Percentiles rank a stretch among this genome's conserved stretches.
Conservation (phyloP, 2,797 vertebrate species). For the Sebastes matsubarae region DNA sequence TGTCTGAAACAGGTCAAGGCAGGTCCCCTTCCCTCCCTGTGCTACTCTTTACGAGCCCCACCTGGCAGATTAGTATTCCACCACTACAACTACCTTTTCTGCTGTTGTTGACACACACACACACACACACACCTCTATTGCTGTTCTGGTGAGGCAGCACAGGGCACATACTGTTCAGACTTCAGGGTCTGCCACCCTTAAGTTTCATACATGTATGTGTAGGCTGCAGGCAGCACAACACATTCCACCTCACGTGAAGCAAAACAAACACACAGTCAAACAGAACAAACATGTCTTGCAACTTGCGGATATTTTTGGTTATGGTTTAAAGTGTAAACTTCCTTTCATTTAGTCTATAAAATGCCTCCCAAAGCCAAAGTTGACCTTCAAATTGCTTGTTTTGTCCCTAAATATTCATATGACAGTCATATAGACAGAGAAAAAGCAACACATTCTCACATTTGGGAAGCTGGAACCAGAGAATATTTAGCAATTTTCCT, state of each 20-base stretch:
- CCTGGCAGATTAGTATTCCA: slow-evolving; percentile 79
- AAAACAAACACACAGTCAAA: slow-evolving; percentile 31
- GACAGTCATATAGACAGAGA: not conserved
- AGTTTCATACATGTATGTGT: slow-evolving; percentile 17
- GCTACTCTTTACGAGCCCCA: slow-evolving; percentile 78
- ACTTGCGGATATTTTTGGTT: not conserved
- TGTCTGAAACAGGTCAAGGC: slow-evolving; percentile 84
- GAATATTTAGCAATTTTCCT: not conserved
- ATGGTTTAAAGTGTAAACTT: not conserved
- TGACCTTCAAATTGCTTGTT: not conserved
- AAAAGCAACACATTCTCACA: not conserved
- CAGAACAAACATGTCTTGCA: not conserved
- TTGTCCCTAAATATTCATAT: not conserved
- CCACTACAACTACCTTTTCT: slow-evolving; percentile 61
- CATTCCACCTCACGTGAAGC: slow-evolving; percentile 9
- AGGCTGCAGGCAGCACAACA: not conserved
- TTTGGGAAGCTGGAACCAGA: not conserved
- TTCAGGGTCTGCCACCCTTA: slow-evolving; percentile 13
- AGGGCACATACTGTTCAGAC: slow-evolving; percentile 52
- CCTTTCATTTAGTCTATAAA: not conserved
- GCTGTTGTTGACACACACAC: slow-evolving; percentile 23
- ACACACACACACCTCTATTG: slow-evolving; percentile 14
- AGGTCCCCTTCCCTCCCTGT: slow-evolving; percentile 72
- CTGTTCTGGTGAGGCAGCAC: slow-evolving; percentile 31
- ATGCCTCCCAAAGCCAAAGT: not conserved